Conservation (phyloP, 2,113 vertebrate species). For the Caloenas nicobarica region DNA sequence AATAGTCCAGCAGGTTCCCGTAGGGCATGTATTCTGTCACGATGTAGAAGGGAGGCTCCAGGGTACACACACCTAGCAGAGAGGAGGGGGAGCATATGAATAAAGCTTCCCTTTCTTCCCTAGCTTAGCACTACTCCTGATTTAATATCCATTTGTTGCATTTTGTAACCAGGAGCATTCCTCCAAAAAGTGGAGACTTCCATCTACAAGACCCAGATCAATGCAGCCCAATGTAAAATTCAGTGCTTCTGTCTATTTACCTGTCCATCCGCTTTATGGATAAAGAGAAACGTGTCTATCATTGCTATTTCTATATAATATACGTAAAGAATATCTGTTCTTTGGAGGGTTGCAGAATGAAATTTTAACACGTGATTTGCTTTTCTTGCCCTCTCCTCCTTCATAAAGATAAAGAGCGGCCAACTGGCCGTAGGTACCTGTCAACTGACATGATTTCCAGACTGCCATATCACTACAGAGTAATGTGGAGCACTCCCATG, state of each 20-base stretch:
- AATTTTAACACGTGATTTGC: not conserved
- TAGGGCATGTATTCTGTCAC: constrained; percentile 99
- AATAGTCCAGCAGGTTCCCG: constrained; percentile 95
- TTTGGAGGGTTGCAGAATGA: not conserved
- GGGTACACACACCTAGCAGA: constrained; percentile 89
- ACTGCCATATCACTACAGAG: not conserved
- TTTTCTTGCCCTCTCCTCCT: not conserved
- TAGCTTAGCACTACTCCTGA: not conserved
- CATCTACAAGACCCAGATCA: not conserved
- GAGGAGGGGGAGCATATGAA: not conserved
- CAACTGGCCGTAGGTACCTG: constrained; percentile 3
- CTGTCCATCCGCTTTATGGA: not conserved
- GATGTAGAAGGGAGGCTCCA: constrained; percentile 98
- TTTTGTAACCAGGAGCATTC: not conserved
- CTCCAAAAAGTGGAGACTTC: not conserved
- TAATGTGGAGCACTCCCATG: not conserved
- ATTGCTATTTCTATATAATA: not conserved
- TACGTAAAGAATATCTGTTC: not conserved
- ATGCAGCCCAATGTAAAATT: not conserved
- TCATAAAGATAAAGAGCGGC: not conserved
- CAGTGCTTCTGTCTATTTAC: not conserved
- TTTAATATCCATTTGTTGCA: not conserved
- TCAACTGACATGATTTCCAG: constrained; percentile 2
- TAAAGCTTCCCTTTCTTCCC: not conserved
- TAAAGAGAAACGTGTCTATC: not conserved